These are phyloP conservation scores for Caenorhabditis latens DNA, from an alignment of 1,140 invertebrate genomes.

Conservation along the genomic window DNA sequence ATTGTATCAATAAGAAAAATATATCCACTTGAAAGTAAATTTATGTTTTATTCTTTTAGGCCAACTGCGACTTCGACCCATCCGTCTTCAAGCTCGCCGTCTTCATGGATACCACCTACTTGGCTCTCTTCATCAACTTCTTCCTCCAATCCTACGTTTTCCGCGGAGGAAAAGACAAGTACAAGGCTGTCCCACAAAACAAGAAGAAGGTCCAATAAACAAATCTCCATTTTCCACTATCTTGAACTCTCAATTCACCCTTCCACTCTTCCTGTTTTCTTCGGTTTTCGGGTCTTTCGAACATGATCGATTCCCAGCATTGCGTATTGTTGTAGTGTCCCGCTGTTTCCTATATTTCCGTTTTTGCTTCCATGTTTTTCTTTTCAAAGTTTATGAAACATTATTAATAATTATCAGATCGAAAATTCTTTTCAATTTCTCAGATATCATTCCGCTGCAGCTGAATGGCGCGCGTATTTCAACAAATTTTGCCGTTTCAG, in stretches of 20 bases:
- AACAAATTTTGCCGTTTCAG: too few species aligned
- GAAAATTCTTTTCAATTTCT: background rate
- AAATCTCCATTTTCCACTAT: background rate
- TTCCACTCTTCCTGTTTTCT: background rate
- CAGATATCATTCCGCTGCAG: background rate
- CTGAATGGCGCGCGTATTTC: too few species aligned
- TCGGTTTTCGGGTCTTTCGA: conserved; percentile 19
- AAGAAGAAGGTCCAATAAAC: conserved; percentile 54
- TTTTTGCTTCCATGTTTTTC: background rate
- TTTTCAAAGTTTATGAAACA: conserved; percentile 37
- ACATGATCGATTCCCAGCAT: conserved; percentile 37
- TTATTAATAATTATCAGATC: too few species aligned
- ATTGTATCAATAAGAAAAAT: conserved; percentile 77
- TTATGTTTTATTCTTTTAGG: conserved; percentile 66
- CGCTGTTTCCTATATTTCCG: background rate
- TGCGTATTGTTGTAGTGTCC: background rate
- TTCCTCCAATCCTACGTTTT: conserved; percentile 79
- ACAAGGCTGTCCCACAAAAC: conserved; percentile 57
- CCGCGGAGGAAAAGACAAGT: conserved; percentile 75
- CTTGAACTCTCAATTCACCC: background rate
- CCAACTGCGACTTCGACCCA: conserved; percentile 86
- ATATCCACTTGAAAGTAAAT: background rate
- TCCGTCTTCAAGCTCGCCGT: conserved; percentile 90
- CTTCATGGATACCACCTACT: conserved; percentile 88
- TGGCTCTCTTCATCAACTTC: conserved; percentile 80